A percentile compares a stretch with the other conserved stretches of the same genome.
Conservation (phyloP, 2,888 invertebrate genomes). For the Sarcophaga carnaria region DNA sequence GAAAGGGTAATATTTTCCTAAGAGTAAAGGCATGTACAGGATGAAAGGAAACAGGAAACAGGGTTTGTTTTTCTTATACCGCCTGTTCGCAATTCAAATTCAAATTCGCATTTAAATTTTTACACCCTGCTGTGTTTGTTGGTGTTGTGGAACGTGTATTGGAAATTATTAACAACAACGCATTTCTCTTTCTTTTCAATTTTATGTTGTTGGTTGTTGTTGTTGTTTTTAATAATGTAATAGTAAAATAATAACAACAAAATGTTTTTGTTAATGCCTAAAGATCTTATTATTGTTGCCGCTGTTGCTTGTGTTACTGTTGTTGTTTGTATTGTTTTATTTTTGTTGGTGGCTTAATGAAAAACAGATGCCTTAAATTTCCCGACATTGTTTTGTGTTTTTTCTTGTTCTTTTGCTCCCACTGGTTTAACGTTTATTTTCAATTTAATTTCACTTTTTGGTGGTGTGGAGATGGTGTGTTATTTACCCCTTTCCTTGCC, state of each 20-base stretch:
- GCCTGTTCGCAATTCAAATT: constrained; percentile 11
- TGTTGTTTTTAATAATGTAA: not conserved
- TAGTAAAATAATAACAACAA: too few relatives aligned
- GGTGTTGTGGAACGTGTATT: constrained; percentile 21
- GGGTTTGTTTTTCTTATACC: constrained; percentile 19
- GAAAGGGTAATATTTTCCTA: constrained; percentile 57
- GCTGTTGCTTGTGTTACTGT: not conserved
- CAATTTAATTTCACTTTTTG: constrained; percentile 35
- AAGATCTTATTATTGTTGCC: too few relatives aligned
- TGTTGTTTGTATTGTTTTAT: not conserved
- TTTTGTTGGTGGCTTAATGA: constrained; percentile 63
- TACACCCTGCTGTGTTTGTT: constrained; percentile 54
- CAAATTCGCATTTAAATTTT: constrained; percentile 49
- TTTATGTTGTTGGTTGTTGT: constrained; percentile 31
- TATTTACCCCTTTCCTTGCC: too few relatives aligned
- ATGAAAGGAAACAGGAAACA: constrained; percentile 40
- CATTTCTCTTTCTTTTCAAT: constrained; percentile 49
- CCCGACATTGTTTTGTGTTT: constrained; percentile 38
- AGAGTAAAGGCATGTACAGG: too few relatives aligned
- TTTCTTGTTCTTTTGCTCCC: not conserved
- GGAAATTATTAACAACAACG: constrained; percentile 63
- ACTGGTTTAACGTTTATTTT: constrained; percentile 50
- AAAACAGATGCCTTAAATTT: constrained; percentile 69
- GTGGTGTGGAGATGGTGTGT: not conserved
- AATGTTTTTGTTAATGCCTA: too few relatives aligned